Evolutionary conservation across 2,888 invertebrate genomes (phyloP).

Genomic region (Liodrosophila aerea): DNA sequence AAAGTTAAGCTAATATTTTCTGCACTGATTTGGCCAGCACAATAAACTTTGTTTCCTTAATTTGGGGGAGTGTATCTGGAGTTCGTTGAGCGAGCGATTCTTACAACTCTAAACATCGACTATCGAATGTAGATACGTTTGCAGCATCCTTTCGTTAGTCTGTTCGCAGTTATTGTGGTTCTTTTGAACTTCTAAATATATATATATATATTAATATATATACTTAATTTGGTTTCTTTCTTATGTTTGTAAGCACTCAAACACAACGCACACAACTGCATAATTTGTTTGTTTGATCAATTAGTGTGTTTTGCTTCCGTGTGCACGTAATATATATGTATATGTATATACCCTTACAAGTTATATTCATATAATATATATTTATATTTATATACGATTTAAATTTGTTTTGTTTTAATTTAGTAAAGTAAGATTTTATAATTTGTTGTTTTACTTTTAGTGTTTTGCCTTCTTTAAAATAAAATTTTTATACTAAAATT

Average conservation of each 20-base stretch:
- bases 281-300: conserved; percentile 28
- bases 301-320: conserved; percentile 26
- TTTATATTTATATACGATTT: conserved; percentile 38
- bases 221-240: conserved; percentile 68
- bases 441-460: conserved; percentile 60
- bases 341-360: conserved; percentile 16
- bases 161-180: conserved; percentile 17
- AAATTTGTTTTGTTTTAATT: conserved; percentile 52
- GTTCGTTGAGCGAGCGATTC: conserved; percentile 27
- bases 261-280: conserved; percentile 40
- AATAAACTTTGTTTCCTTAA: conserved; percentile 54
- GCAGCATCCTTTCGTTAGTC: conserved; percentile 14
- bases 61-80: conserved; percentile 22
- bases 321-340: conserved; percentile 34
- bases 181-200: conserved; percentile 43
- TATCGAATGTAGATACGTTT: conserved; percentile 19
- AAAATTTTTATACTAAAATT: conserved; percentile 65
- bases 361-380: conserved; percentile 47
- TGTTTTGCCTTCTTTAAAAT: conserved; percentile 53
- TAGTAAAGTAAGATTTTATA: conserved; percentile 75
- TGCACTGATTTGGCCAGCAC: conserved; percentile 42
- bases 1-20: conserved; percentile 32
- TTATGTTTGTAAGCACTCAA: conserved; percentile 47
- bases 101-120: conserved; percentile 43
- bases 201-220: conserved; percentile 32